Evolutionary conservation across 2,113 vertebrate species (phyloP).

Genomic region (Aegypius monachus): DNA sequence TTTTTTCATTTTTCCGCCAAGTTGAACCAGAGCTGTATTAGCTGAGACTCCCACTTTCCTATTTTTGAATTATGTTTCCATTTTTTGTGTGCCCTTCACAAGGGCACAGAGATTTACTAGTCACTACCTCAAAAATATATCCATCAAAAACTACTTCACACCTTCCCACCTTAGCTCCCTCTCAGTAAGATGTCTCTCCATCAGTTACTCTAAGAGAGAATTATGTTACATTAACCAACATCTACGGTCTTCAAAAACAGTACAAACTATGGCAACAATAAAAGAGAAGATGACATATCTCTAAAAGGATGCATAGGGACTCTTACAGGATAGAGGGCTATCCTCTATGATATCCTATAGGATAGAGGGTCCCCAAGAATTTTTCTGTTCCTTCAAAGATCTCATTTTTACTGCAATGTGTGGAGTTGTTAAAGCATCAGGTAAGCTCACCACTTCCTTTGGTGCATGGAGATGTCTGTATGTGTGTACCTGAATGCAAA

Average conservation of each 20-base stretch:
- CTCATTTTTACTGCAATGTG: neutral
- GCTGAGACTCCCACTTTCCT: neutral
- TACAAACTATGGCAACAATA: neutral
- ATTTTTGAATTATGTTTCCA: neutral
- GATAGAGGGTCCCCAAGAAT: neutral
- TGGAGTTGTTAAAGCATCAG: neutral
- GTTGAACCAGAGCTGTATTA: neutral
- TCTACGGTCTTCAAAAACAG: neutral
- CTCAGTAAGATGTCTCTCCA: neutral
- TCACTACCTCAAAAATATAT: neutral
- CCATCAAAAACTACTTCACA: neutral
- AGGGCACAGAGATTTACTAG: constrained; percentile 13
- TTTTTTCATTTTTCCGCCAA: neutral
- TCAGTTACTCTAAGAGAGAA: neutral
- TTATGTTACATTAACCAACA: neutral
- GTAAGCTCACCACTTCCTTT: neutral
- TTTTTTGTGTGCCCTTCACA: neutral
- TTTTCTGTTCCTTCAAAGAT: neutral
- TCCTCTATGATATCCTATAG: neutral
- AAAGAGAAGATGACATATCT: neutral
- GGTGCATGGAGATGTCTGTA: neutral
- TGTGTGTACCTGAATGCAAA: neutral
- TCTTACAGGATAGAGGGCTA: neutral
- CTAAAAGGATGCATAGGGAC: neutral
- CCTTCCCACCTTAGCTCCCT: neutral